Base-by-base conservation (phyloP, 92 coral and sea anemone species). In the Siderastrea radians region DNA sequence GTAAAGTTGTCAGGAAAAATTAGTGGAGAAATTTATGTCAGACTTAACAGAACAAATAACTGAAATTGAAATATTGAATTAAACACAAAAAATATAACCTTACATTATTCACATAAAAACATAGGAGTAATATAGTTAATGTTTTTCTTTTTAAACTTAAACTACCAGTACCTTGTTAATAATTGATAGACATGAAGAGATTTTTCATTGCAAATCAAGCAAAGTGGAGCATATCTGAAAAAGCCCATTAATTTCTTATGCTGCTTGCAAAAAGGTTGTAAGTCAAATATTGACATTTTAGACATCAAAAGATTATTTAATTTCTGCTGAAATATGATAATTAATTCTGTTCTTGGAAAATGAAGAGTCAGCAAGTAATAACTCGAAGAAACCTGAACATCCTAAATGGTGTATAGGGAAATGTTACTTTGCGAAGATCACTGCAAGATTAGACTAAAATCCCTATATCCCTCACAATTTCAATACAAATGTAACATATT, bases 261-360 rank as follows among this genome's bases (percentile, higher is more conserved):
- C 55, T 47, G 19, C 70, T 44, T 4, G 69, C 62, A 55, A 82
- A 26, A 26, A 69, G 67, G 78, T 73, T 74, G 73, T 51, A 5
- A 5, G 26, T 17, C 80, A 84, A 84, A 61, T 73, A 84, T 84
- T 74, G 72, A 84, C 87, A 84, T 12, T 70, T 74, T 74, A 49
- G 4, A 72, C 70, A 72, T 50, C 68, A 49, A 72, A 44, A 57
- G 79, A 50, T 62, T 73, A 83, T 83, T 83, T 72, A 26, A 72
- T 72, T 60, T 71, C 26, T 38, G 61, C 59, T 59, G 64, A 58
- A 83, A 3, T 0, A 72, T 26, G 38, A 26, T 72, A 49, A 83
- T 58, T 47, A 59, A 74, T 19, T 38, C 72, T 50, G 5, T 51
- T 43, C 54, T 70, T 70, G 72, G 14, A 26, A 62, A 73, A 49